Evolutionary conservation across 2,888 invertebrate genomes (phyloP).

Genomic region (Watsonalla binaria): DNA sequence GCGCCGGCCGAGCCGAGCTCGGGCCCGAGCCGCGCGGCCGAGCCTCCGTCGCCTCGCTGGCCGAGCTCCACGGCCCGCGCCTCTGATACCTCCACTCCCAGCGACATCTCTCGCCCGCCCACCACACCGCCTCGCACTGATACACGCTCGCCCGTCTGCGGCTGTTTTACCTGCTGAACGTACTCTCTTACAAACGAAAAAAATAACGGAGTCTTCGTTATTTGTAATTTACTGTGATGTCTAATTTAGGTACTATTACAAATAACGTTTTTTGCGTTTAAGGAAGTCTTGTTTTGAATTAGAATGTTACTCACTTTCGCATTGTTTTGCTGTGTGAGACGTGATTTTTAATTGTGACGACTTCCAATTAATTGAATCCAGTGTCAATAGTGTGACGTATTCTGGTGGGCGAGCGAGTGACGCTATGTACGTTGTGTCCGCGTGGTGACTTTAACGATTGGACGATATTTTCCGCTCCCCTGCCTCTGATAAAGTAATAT

Average conservation of each 20-base stretch:
- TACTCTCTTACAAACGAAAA: too few species aligned
- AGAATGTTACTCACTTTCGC: too few species aligned
- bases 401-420: background rate
- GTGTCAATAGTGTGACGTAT: background rate
- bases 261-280: too few species aligned
- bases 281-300: too few species aligned
- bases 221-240: too few species aligned
- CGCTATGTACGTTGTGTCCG: background rate
- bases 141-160: background rate
- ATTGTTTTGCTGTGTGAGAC: too few species aligned
- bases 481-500: background rate
- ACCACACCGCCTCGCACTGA: constrained; percentile 2
- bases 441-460: background rate
- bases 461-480: background rate
- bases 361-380: too few species aligned
- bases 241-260: too few species aligned
- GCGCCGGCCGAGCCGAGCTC: constrained; percentile 55
- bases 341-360: too few species aligned
- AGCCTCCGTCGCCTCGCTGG: constrained; percentile 67
- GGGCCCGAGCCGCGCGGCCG: constrained; percentile 69
- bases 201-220: too few species aligned
- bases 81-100: constrained; percentile 42
- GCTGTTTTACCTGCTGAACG: background rate
- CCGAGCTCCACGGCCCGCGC: constrained; percentile 70
- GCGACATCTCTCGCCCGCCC: constrained; percentile 5